A percentile compares a stretch with the other conserved stretches of the same genome.
phyloP scores from a whole-genome alignment of 2,113 vertebrate species.

The Nycticryphes semicollaris region DNA sequence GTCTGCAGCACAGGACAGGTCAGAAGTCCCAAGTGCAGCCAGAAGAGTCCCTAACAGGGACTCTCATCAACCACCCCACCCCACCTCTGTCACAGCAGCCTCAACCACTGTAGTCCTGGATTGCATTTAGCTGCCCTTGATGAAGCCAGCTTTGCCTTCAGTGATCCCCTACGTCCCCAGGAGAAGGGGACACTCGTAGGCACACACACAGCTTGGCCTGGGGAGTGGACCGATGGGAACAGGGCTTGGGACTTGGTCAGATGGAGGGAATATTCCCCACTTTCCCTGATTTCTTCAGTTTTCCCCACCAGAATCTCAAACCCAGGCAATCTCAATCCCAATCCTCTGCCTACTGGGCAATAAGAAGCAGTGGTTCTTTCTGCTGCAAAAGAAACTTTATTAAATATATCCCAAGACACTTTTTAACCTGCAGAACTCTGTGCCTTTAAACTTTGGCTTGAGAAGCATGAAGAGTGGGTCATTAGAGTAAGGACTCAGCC shows the following conservation, averaged over 20 bases:
- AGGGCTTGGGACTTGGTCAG: background rate
- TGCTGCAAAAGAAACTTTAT: background rate
- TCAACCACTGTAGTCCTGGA: background rate
- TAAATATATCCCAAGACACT: background rate
- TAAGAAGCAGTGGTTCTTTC: background rate
- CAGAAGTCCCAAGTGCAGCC: background rate
- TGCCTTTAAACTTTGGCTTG: background rate
- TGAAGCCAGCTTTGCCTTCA: background rate
- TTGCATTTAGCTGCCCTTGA: background rate
- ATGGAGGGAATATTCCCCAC: background rate
- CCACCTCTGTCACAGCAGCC: background rate
- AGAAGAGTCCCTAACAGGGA: background rate
- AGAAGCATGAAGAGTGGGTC: background rate
- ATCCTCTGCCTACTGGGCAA: rapidly evolving
- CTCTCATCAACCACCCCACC: background rate
- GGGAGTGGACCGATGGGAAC: rapidly evolving
- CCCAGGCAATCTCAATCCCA: background rate
- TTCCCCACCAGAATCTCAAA: background rate
- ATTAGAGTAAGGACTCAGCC: background rate
- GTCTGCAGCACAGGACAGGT: background rate
- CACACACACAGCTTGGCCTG: background rate
- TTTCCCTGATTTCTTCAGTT: background rate
- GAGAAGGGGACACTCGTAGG: background rate
- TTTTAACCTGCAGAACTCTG: background rate
- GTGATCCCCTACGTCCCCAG: background rate